Percentiles rank a stretch among this genome's conserved stretches.
Evolutionary conservation across 1,140 invertebrate species (phyloP).

Genomic region (Drosophila grimshawi): DNA sequence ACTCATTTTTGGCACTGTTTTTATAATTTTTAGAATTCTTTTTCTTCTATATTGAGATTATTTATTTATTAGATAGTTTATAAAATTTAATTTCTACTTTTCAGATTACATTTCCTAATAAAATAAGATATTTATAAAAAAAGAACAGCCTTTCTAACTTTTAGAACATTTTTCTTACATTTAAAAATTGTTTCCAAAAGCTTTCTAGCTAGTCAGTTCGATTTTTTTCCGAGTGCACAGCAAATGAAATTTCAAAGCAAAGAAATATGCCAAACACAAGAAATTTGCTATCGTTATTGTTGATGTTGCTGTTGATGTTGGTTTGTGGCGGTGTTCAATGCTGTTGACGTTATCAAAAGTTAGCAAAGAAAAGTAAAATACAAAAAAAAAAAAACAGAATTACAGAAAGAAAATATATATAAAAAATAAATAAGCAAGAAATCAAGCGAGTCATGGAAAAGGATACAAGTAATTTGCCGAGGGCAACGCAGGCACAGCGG

Average conservation of each 20-base stretch:
- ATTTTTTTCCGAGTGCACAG: constrained; percentile 43
- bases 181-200: too few relatives aligned
- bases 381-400: constrained; percentile 1
- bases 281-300: constrained; percentile 33
- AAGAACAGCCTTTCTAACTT: too few relatives aligned
- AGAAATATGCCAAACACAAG: constrained; percentile 59
- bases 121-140: too few relatives aligned
- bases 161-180: too few relatives aligned
- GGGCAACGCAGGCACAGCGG: constrained; percentile 68
- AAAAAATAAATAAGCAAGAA: constrained; percentile 43
- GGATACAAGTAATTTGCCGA: constrained; percentile 77
- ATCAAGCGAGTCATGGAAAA: constrained; percentile 68
- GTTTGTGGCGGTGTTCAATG: constrained; percentile 75
- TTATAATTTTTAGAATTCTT: too few relatives aligned
- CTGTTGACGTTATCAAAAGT: constrained; percentile 81
- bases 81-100: too few relatives aligned
- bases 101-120: too few relatives aligned
- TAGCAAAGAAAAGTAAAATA: constrained; percentile 18
- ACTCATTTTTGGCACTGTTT: too few relatives aligned
- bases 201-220: constrained; percentile 7
- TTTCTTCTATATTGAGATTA: too few relatives aligned
- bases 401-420: constrained; percentile 2
- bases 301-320: constrained; percentile 51
- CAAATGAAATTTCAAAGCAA: constrained; percentile 71
- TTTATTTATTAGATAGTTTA: too few relatives aligned